Evolutionary conservation across 2,113 vertebrate species (phyloP), one percentile per base, ranked within the genome.

Genomic region (Brevimyrus niger): DNA sequence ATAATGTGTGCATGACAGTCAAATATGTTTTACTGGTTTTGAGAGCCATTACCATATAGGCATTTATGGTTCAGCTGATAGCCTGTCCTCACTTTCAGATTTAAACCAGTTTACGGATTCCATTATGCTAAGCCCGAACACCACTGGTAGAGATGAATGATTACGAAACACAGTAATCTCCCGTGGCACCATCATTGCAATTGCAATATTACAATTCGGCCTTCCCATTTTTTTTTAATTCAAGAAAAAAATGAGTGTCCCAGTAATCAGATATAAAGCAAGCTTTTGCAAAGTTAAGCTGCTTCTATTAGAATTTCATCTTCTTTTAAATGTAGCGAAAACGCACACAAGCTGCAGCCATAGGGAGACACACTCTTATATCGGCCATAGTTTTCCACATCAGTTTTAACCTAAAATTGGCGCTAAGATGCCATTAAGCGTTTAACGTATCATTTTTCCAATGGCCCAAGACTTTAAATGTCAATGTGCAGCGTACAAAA

Each of bases 91-190:
- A 94, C 94, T 94, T 95, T 94, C 94, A 94, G 94, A 95, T 95
- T 95, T 95, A 95, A 96, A 96, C 95, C 95, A 96, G 95, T 96
- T 96, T 96, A 96, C 95, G 92, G 95, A 96, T 96, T 96, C 95
- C 95, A 96, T 96, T 96, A 96, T 96, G 95, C 95, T 96, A 96
- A 96, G 95, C 95, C 95, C 27, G 93, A 94, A 95, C 95, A 96
- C 94, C 95, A 95, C 93, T 94, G 94, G 91, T 94, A 94, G 95
- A 95, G 96, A 96, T 96, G 95, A 96, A 96, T 93, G 96, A 96
- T 96, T 96, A 95, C 95, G 94, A 95, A 95, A 95, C 94, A 95
- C 95, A 95, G 89, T 96, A 96, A 96, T 96, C 96, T 96, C 94
- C 94, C 89, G 92, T 93, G 93, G 94, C 94, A 93, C 95, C 95